A percentile compares a stretch with the other conserved stretches of the same genome.
phyloP scores from a whole-genome alignment of 2,888 invertebrate genomes.

The Lasioglossum lativentre region DNA sequence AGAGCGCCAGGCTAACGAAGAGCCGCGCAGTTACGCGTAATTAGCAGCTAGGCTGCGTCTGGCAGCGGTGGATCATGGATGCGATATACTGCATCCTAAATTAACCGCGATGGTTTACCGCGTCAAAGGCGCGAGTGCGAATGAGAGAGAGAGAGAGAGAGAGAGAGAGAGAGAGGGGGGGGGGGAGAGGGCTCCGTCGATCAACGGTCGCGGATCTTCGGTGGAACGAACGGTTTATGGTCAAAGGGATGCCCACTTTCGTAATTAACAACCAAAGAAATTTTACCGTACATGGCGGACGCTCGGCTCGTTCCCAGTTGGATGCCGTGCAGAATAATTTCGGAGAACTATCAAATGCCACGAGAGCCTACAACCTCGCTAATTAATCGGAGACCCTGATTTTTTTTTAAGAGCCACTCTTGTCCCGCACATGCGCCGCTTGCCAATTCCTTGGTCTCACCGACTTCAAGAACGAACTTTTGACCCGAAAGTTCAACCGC shows the following conservation, averaged over 20 bases:
- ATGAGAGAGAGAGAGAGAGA: background rate
- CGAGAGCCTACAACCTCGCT: background rate
- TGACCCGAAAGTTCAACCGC: too few relatives aligned
- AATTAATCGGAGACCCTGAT: background rate
- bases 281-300: background rate
- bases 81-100: constrained; percentile 18
- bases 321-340: background rate
- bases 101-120: constrained; percentile 17
- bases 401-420: background rate
- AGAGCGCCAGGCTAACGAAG: background rate
- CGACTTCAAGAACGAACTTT: background rate
- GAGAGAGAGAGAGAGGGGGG: background rate
- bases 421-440: background rate
- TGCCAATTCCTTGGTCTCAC: background rate
- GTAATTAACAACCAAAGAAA: constrained; percentile 1
- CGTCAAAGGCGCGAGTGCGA: constrained; percentile 15
- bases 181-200: too few relatives aligned
- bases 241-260: constrained; percentile 11
- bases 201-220: background rate
- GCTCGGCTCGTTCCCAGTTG: background rate
- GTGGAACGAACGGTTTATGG: background rate
- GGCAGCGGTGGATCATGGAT: background rate
- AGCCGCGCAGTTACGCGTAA: constrained; percentile 22
- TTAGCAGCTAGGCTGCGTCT: constrained; percentile 17
- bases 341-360: background rate